These are phyloP conservation scores for Scaptomyza tumidula DNA, from an alignment of 2,888 invertebrate genomes.

Conservation along the genomic window DNA sequence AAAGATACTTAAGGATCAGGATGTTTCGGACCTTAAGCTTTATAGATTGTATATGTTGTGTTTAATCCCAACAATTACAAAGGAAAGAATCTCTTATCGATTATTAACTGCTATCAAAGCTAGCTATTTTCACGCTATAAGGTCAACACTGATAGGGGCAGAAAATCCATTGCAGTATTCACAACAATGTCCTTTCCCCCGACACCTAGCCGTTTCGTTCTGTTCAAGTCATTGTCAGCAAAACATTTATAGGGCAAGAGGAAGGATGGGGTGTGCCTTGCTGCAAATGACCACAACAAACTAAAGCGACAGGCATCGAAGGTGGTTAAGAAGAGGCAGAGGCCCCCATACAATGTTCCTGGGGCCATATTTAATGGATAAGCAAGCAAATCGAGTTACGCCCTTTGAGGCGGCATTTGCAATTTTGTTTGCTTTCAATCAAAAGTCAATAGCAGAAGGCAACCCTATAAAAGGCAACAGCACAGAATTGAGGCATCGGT, in stretches of 20 bases:
- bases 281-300: slow-evolving; percentile 67
- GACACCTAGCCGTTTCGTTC: slow-evolving; percentile 27
- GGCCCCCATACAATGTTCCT: slow-evolving; percentile 2
- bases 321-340: neutral
- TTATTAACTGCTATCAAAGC: too few species aligned
- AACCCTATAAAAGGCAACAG: slow-evolving; percentile 41
- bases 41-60: too few species aligned
- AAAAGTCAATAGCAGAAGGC: slow-evolving; percentile 72
- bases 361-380: slow-evolving; percentile 66
- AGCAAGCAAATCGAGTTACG: slow-evolving; percentile 55
- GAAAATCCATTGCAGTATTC: slow-evolving; percentile 17
- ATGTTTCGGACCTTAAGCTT: too few species aligned
- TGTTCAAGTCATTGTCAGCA: slow-evolving; percentile 68
- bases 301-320: neutral
- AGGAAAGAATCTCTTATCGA: too few species aligned
- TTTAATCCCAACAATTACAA: too few species aligned
- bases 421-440: slow-evolving; percentile 75
- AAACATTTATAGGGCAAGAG: slow-evolving; percentile 31
- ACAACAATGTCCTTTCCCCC: slow-evolving; percentile 22
- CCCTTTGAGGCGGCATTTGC: slow-evolving; percentile 54
- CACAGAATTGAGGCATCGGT: slow-evolving; percentile 12
- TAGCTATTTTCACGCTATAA: neutral
- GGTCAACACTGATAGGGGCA: slow-evolving; percentile 6
- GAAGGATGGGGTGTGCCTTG: neutral
- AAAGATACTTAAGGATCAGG: too few species aligned